Evolutionary conservation across 2,113 vertebrate species (phyloP), one percentile per base, ranked within the genome.

Genomic region (Gadus chalcogrammus): DNA sequence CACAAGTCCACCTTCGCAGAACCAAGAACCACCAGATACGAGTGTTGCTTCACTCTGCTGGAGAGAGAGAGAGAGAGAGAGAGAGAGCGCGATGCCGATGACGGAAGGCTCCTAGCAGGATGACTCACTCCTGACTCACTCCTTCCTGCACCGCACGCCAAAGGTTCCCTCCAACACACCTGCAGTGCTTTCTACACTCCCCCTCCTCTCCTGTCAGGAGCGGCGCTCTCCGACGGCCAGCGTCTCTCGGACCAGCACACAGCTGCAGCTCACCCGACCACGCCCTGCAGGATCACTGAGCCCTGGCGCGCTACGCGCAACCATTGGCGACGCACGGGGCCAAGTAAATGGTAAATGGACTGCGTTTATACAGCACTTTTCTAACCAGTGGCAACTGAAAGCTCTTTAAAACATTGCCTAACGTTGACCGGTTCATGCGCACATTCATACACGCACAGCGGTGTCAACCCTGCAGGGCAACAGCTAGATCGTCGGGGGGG

Each of bases 51-150:
- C 42, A 48, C 42, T 20, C 11, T 9, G 11, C 42, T 31, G 28
- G 28, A 48, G 42, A 48, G 35, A 52, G 16, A 20, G 20, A 20
- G 20, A 20, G 20, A 20, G 20, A 20, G 20, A 20, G 20, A 20
- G 20, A 20, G 20, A 20, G 20, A 20, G 20, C 20, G 20, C 38
- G 6, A 22, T 35, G 65, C 38, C 9, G 48, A 24, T 20, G 38
- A 52, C 31, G 18, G 7, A 42, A 4, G n/a, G 31, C 5, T 72
- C 72, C 69, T 69, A 64, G 80, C 72, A 79, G 79, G 80, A 82
- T 91, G 89, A 90, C 84, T 91, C 89, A 90, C 24, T 76, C 77
- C 70, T 92, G 91, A 92, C 85, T 92, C 91, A 92, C 79, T 90
- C 76, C 84, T 91, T 91, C 90, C 90, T 82, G 68, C 17, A 71